A percentile compares a stretch with the other conserved stretches of the same genome.
phyloP scores from a whole-genome alignment of 2,113 vertebrate species.

The Pipa parva region DNA sequence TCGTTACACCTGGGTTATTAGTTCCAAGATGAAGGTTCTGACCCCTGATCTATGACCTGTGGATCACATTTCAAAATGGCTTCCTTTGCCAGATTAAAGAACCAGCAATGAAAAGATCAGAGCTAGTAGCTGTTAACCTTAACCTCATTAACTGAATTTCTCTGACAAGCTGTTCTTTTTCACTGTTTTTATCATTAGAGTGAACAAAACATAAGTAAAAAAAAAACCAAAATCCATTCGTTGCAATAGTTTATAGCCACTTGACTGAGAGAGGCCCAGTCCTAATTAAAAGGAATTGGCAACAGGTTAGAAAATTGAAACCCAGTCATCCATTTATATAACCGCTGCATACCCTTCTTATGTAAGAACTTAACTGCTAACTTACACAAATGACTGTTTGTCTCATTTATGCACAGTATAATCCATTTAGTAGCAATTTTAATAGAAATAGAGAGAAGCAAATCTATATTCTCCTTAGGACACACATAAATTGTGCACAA shows the following conservation, averaged over 20 bases:
- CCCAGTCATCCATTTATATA: constrained; percentile 30
- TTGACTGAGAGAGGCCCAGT: constrained; percentile 34
- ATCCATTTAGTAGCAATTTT: too few relatives aligned
- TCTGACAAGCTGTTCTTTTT: constrained; percentile 7
- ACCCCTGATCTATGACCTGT: constrained; percentile 60
- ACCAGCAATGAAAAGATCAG: constrained; percentile 54
- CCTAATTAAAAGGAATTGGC: constrained; percentile 46
- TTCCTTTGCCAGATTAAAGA: constrained; percentile 62
- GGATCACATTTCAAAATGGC: constrained; percentile 52
- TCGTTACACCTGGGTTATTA: constrained; percentile 59
- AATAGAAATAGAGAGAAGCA: too few relatives aligned
- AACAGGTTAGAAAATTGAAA: constrained; percentile 45
- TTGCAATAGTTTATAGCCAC: not conserved
- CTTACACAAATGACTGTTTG: too few relatives aligned
- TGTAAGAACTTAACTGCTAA: too few relatives aligned
- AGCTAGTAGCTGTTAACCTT: constrained; percentile 53
- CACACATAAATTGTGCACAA: too few relatives aligned
- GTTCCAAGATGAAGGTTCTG: constrained; percentile 53
- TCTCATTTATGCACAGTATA: too few relatives aligned
- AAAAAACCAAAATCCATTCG: not conserved
- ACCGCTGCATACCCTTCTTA: not conserved
- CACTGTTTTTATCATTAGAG: constrained; percentile 26
- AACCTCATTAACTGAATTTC: constrained; percentile 32
- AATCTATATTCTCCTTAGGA: too few relatives aligned
- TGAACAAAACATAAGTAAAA: not conserved